Base-by-base conservation (phyloP, 2,888 invertebrate genomes). In the Orthosia cruda region DNA sequence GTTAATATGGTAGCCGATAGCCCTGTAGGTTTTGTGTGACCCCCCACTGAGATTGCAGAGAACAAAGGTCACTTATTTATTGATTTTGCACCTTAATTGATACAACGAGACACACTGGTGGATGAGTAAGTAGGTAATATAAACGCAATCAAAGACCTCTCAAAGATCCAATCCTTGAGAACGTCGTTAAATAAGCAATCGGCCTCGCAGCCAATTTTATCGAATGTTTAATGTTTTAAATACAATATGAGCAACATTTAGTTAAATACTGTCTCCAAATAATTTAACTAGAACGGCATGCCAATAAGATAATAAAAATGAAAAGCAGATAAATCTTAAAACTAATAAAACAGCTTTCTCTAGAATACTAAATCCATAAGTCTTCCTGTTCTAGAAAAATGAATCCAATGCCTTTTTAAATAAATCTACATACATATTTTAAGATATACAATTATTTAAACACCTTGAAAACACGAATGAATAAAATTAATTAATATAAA, bases 1-100 rank as follows among this genome's bases (percentile, higher is more conserved):
- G 12, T 26, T 71, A 61, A 71, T 65, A 55, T 63, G 20, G 40
- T 57, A 67, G 20, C 18, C 2, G 1, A 73, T 73, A 71, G 58
- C 32, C 45, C 54, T 67, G 68, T 52, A 62, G 23, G 64, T 49
- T 52, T 77, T 57, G 18, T 64, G 5, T 57, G 32, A 3, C 58
- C 45, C 12, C 15, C 12, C 13, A 45, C n/a, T 18, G 1, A 65
- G 47, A 55, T 50, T 12, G 45, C n/a, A 61, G 45, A 40, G 20
- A 47, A 20, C 1, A 63, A 66, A 77, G 71, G 63, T 67, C 47
- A 54, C 7, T 26, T 9, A 9, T 0, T 1, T 49, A 23, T 57
- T 62, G 9, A 12, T 40, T 61, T 40, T 9, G 16, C 3, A 7
- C 11, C 4, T 52, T 3, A 32, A 64, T 47, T 63, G 20, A 63